These are phyloP conservation scores for Callaeas wilsoni DNA, from an alignment of 2,113 vertebrate species.

Conservation along the genomic window DNA sequence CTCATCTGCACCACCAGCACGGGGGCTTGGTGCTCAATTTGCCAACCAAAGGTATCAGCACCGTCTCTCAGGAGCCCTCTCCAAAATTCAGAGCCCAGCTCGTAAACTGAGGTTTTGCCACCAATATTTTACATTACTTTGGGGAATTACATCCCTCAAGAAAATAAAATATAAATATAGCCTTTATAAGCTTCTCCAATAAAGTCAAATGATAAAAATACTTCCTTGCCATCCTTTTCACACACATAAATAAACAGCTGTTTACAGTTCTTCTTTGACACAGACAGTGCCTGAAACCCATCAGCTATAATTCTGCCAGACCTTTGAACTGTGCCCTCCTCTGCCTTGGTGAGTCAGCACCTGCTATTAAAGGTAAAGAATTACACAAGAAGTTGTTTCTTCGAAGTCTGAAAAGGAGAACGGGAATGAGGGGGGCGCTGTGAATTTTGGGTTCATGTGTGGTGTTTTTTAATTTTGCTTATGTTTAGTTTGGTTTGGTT, in stretches of 20 bases:
- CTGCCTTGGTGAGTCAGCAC: not conserved
- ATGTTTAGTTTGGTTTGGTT: not conserved
- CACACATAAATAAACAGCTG: not conserved
- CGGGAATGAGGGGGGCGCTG: not conserved
- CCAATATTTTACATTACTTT: not conserved
- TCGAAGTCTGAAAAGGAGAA: not conserved
- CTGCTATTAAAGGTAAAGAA: not conserved
- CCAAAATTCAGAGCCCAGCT: not conserved
- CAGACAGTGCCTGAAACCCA: not conserved
- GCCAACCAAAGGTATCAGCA: not conserved
- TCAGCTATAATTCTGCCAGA: not conserved
- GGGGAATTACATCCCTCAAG: not conserved
- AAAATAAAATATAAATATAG: not conserved
- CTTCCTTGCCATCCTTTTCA: not conserved
- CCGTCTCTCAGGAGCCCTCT: not conserved
- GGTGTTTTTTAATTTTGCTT: not conserved
- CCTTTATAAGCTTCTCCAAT: not conserved
- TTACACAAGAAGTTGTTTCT: not conserved
- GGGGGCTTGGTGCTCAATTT: accelerated
- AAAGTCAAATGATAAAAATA: not conserved
- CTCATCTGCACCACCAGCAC: not conserved
- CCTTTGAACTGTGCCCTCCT: not conserved
- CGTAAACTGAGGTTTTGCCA: not conserved
- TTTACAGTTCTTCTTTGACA: not conserved
- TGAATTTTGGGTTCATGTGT: not conserved